A percentile compares a stretch with the other conserved stretches of the same genome.
Evolutionary conservation across 2,113 vertebrate genomes (phyloP).

Genomic region (Pampusana beccarii): DNA sequence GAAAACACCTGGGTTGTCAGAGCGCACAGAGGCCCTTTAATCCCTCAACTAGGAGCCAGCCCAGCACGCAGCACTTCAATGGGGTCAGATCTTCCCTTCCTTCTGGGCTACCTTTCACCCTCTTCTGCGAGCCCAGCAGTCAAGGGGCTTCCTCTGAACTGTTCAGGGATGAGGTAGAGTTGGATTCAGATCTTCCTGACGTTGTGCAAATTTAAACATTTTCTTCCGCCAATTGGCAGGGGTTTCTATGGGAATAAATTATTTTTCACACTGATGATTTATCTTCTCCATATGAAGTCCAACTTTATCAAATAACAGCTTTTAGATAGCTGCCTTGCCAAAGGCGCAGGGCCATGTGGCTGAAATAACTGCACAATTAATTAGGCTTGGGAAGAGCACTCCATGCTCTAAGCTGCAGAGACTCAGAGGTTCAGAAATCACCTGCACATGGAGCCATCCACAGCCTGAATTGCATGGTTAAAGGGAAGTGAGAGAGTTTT

Average conservation of each 20-base stretch:
- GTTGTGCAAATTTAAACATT: neutral
- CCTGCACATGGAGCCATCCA: fast-evolving
- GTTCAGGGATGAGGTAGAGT: neutral
- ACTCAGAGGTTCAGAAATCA: neutral
- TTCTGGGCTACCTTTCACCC: neutral
- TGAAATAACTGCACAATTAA: neutral
- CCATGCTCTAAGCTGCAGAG: neutral
- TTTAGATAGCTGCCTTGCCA: neutral
- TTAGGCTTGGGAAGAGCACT: neutral
- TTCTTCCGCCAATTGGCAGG: neutral
- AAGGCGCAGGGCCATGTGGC: neutral
- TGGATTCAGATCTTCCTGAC: neutral
- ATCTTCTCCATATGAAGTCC: neutral
- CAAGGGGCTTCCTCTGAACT: neutral
- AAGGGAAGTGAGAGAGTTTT: neutral
- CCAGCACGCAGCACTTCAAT: neutral
- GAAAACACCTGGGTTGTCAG: neutral
- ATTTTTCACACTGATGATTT: neutral
- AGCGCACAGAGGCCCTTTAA: neutral
- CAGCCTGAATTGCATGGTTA: neutral
- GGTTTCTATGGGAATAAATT: neutral
- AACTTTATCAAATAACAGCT: neutral
- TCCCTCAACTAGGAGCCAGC: neutral
- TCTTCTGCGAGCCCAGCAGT: neutral
- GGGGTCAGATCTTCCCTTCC: neutral